These are phyloP conservation scores for Pitangus sulphuratus DNA, from an alignment of 2,797 vertebrate genomes.

Conservation along the genomic window DNA sequence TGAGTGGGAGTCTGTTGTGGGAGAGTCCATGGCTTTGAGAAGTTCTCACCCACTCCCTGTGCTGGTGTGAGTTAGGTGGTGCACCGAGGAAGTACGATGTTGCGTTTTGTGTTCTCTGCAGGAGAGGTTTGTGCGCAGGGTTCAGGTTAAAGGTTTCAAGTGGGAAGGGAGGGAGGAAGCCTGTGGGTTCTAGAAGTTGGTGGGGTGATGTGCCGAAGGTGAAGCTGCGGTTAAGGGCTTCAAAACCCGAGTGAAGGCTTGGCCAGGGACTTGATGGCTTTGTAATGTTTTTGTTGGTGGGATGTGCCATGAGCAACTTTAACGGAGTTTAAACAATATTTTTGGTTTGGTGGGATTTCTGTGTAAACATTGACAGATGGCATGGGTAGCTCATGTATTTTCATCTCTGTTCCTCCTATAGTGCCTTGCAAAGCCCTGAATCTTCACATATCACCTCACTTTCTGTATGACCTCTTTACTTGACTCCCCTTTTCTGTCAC, in stretches of 20 bases:
- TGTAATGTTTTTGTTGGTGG: conserved; percentile 28
- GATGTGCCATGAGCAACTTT: conserved; percentile 32
- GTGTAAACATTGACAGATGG: conserved; percentile 54
- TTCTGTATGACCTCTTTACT: background rate
- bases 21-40: background rate
- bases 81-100: accelerated
- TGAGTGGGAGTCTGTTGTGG: background rate
- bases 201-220: background rate
- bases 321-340: conserved; percentile 34
- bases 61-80: background rate
- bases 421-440: background rate
- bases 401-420: background rate
- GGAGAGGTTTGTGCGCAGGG: background rate
- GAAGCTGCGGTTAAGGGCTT: background rate
- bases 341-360: conserved; percentile 49
- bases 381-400: conserved; percentile 24
- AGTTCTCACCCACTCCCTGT: background rate
- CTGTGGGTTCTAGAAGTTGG: background rate
- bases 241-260: background rate
- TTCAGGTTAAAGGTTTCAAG: background rate
- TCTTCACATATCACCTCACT: background rate
- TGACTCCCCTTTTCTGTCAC: background rate
- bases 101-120: background rate
- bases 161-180: conserved; percentile 24
- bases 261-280: background rate